Conservation (phyloP, 1,140 invertebrate genomes). For the Lysiphlebus fabarum region DNA sequence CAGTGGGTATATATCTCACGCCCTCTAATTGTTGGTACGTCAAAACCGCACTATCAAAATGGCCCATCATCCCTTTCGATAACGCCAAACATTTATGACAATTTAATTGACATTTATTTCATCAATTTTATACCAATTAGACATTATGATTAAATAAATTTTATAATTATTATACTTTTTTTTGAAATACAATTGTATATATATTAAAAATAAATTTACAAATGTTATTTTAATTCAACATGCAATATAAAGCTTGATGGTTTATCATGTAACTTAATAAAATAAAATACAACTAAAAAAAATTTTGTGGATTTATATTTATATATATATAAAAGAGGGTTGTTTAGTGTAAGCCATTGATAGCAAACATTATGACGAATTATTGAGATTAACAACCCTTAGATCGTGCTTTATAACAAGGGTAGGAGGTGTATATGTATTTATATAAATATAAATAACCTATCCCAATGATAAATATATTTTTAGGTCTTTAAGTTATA, state of each 20-base stretch:
- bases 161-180: too few relatives aligned
- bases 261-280: conserved; percentile 2
- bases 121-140: too few relatives aligned
- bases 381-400: conserved; percentile 34
- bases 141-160: too few relatives aligned
- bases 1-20: background rate
- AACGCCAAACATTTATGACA: too few relatives aligned
- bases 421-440: background rate
- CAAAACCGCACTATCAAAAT: conserved; percentile 14
- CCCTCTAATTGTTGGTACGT: conserved; percentile 17
- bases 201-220: too few relatives aligned
- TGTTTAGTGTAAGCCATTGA: conserved; percentile 27
- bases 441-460: conserved; percentile 24
- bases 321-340: conserved; percentile 9
- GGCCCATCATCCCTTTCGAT: conserved; percentile 4
- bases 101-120: too few relatives aligned
- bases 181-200: too few relatives aligned
- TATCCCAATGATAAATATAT: conserved; percentile 44
- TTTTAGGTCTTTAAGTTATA: conserved; percentile 36
- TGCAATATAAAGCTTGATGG: conserved; percentile 33
- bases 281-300: background rate
- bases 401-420: conserved; percentile 16
- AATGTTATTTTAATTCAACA: conserved; percentile 36
- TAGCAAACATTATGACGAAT: conserved; percentile 43
- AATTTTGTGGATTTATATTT: too few relatives aligned